These are phyloP conservation scores for Dascyllus trimaculatus DNA, from an alignment of 2,113 vertebrate species.

Conservation along the genomic window DNA sequence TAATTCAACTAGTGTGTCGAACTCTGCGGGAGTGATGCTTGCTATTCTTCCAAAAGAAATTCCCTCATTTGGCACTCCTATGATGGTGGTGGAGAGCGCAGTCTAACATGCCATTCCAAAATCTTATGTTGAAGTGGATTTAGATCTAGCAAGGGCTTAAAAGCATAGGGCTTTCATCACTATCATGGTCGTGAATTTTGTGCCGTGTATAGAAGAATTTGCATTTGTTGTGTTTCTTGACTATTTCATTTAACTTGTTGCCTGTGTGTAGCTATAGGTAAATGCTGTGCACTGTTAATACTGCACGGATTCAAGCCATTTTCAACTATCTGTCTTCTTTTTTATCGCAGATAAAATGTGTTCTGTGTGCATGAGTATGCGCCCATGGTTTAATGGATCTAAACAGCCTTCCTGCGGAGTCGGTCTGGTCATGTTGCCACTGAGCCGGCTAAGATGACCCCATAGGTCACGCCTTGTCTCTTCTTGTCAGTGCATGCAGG, in stretches of 20 bases:
- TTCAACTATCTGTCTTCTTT: not conserved
- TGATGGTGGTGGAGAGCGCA: not conserved
- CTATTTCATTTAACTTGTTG: not conserved
- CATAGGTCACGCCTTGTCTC: constrained; percentile 73
- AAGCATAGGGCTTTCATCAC: not conserved
- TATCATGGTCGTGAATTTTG: not conserved
- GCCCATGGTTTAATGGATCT: constrained; percentile 13
- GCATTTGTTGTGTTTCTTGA: not conserved
- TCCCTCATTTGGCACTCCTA: constrained; percentile 1
- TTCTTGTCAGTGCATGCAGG: constrained; percentile 71
- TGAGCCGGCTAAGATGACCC: constrained; percentile 64
- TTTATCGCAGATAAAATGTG: constrained; percentile 10
- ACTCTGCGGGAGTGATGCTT: too few relatives aligned
- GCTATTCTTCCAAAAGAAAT: not conserved
- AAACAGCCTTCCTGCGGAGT: constrained; percentile 27
- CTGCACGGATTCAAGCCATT: not conserved
- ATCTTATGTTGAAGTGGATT: constrained; percentile 4
- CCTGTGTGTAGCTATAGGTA: not conserved
- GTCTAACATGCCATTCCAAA: not conserved
- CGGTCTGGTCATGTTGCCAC: constrained; percentile 44
- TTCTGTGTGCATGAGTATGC: not conserved
- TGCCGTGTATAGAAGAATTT: not conserved
- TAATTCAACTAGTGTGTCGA: too few relatives aligned
- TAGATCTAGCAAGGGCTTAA: not conserved
- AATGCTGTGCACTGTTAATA: not conserved